phyloP scores from a whole-genome alignment of 23 tunicate genomes.

The Clavelina lepadiformis region DNA sequence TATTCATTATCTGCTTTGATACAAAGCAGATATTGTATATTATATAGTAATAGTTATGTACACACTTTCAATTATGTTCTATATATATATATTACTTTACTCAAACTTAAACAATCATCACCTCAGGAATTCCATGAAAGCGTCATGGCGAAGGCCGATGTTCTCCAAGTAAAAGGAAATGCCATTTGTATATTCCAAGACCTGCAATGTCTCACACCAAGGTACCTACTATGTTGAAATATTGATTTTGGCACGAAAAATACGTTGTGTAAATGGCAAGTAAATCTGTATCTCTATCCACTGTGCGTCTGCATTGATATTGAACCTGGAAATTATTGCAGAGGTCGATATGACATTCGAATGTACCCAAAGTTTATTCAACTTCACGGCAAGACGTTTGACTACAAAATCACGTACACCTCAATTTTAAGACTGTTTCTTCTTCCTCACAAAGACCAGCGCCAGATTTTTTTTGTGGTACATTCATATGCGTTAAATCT shows the following conservation, averaged over 20 bases:
- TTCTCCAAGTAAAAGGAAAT: constrained; percentile 90
- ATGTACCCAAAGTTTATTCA: constrained; percentile 97
- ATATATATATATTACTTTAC: no score
- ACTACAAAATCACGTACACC: constrained; percentile 97
- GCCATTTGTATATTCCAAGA: constrained; percentile 89
- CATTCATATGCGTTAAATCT: no score
- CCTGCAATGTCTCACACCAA: constrained; percentile 94
- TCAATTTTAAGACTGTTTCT: constrained; percentile 86
- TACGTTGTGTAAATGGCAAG: no score
- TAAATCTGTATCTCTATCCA: no score
- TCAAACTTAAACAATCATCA: no score
- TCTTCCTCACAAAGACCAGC: constrained; percentile 92
- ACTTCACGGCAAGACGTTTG: constrained; percentile 96
- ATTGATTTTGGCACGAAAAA: no score
- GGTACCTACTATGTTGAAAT: constrained; percentile 39
- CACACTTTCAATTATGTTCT: no score
- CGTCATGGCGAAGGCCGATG: constrained; percentile 92
- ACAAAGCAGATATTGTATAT: no score
- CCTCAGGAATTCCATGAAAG: constrained; percentile 80
- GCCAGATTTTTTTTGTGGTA: constrained; percentile 98
- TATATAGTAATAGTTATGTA: no score
- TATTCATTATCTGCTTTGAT: no score
- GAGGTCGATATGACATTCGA: constrained; percentile 95
- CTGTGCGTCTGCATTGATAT: no score
- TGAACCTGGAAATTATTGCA: no score